phyloP scores from a whole-genome alignment of 2,888 invertebrate species.

The Ormyrus pomaceus region DNA sequence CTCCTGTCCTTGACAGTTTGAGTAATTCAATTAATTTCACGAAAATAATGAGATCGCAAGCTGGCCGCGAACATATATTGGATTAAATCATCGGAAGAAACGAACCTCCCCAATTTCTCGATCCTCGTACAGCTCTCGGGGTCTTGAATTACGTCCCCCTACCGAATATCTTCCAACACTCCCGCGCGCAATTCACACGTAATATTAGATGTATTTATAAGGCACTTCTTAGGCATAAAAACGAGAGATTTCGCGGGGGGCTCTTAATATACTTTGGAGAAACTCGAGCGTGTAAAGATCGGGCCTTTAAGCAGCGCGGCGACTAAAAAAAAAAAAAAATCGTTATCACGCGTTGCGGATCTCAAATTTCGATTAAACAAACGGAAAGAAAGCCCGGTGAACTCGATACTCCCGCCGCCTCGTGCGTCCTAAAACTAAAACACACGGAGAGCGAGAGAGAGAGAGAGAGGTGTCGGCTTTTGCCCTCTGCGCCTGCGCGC shows the following conservation, averaged over 20 bases:
- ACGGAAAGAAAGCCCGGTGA: slow-evolving; percentile 31
- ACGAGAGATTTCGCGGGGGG: slow-evolving; percentile 23
- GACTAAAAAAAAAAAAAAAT: slow-evolving; percentile 1
- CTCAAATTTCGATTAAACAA: slow-evolving; percentile 56
- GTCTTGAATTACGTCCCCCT: slow-evolving; percentile 30
- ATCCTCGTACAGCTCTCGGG: neutral
- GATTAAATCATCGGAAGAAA: slow-evolving; percentile 16
- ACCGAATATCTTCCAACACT: neutral
- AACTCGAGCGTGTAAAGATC: slow-evolving; percentile 23
- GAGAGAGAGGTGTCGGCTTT: slow-evolving; percentile 19
- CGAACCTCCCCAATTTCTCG: slow-evolving; percentile 10
- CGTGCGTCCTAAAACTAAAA: slow-evolving; percentile 30
- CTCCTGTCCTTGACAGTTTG: too few species aligned
- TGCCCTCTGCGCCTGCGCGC: neutral
- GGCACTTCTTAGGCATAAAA: slow-evolving; percentile 29
- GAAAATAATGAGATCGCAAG: too few species aligned
- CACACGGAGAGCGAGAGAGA: neutral
- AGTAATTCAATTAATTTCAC: too few species aligned
- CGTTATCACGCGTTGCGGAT: slow-evolving; percentile 39
- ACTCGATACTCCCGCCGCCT: slow-evolving; percentile 36
- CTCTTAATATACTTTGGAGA: neutral
- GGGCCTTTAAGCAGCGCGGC: neutral
- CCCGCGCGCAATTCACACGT: slow-evolving; percentile 46
- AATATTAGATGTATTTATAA: slow-evolving; percentile 50
- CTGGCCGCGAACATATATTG: neutral